Evolutionary conservation across 2,797 vertebrate species (phyloP), one percentile per base, ranked within the genome.

Genomic region (Platalea minor): DNA sequence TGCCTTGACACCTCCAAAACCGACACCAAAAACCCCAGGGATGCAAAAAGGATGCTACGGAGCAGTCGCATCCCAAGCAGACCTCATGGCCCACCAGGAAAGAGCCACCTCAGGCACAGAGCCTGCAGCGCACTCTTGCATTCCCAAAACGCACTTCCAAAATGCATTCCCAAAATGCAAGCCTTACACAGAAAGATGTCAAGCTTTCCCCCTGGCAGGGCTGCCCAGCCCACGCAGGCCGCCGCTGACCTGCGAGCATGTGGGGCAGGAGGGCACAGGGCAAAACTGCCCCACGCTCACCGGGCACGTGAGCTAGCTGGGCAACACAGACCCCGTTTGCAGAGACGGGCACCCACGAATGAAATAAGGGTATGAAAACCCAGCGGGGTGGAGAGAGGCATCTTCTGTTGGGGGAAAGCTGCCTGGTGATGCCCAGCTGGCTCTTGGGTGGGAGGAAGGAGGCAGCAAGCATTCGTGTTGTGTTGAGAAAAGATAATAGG

Each of bases 111-210:
- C 5, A 2, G 46, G 48, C 53, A 50, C 67, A 25, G 35, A 75
- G 59, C 45, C 76, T n/a, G n/a, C 0, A 2, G 68, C 1, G 2
- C 43, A 19, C 0, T 2, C 29, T 12, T 59, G 21, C 20, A 17
- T 64, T 45, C 43, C 65, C 43, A 54, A 85, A 85, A 57, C 4
- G 13, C 18, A 7, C 4, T 41, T 41, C 65, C 43, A 54, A 85
- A 85, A 57, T 5, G 13, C 18, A 7, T 4, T 54, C 43, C 57
- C 31, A 35, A 70, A 67, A 64, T 17, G 10, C 25, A 53, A 28
- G 20, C 0, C 0, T 11, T 48, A 21, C n/a, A 7, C 5, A 43
- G 17, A 17, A 54, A 73, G 48, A 56, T 4, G 8, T 18, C 17
- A 7, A 2, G 8, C 41, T 45, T 37, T 29, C 35, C 57, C 70